phyloP scores from a whole-genome alignment of 2,797 vertebrate species.

The Gallinago solitaria region DNA sequence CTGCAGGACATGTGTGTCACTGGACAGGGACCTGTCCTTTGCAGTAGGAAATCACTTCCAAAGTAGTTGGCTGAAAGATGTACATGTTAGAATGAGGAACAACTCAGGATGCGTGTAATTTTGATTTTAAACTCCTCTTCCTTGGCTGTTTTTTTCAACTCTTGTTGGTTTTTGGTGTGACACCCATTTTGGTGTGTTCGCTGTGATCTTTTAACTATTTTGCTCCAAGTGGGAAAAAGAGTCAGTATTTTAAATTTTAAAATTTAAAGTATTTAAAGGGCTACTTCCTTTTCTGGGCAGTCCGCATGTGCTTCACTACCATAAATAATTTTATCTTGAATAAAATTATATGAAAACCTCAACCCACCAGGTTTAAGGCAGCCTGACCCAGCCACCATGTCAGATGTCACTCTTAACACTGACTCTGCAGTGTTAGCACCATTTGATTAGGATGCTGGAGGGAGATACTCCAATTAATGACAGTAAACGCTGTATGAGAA shows the following conservation, averaged over 20 bases:
- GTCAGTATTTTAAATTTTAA: neutral
- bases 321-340: neutral
- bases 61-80: neutral
- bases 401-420: rapidly evolving
- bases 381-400: neutral
- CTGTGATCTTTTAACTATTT: neutral
- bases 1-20: neutral
- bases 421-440: neutral
- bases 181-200: neutral
- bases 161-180: neutral
- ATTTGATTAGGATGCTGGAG: neutral
- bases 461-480: neutral
- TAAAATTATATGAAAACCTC: neutral
- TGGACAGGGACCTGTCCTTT: neutral
- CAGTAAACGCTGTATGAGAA: neutral
- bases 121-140: neutral
- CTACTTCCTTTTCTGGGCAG: neutral
- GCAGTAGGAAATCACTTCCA: neutral
- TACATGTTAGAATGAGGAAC: rapidly evolving
- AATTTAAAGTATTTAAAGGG: neutral
- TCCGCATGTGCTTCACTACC: neutral
- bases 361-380: neutral
- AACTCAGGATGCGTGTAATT: neutral
- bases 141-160: neutral
- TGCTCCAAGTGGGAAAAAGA: neutral